Evolutionary conservation across 1,140 invertebrate species (phyloP), one percentile per base, ranked within the genome.

Genomic region (Leucophenga varia): DNA sequence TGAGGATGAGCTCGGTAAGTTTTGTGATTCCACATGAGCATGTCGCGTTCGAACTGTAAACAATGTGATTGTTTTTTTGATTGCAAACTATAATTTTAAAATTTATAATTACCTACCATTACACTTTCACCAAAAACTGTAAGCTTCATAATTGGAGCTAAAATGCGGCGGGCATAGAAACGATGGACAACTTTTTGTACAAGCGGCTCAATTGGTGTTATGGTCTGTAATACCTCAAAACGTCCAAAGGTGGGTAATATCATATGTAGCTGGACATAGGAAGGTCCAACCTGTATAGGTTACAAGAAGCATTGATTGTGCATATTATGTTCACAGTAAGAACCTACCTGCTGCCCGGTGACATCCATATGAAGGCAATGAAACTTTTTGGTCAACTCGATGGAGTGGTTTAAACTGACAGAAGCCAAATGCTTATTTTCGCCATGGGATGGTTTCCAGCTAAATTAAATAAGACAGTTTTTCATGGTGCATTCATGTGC

Each of bases 21-120:
- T 64, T 95, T 95, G 76, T 88, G 85, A 64, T 94, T 94, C 93
- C 93, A 96, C 4, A 95, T 84, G 46, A 81, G 80, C 1, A 95
- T 84, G 64, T 96, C 93, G 3, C 92, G 79, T 68, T 92, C 84
- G 61, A 95, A 85, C 89, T 91, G 73, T 49, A 78, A 78, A 55
- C 30, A 42, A 12, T 20, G 9, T 36, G 6, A 22, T 20, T 43
- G 2, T 20, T 14, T 10, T 16, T 22, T 37, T 21, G 9, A 35
- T 1, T 43, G 1, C 17, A 34, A 19, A 17, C 20, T 37, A 25
- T 28, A 2, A 19, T 21, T 20, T 30, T n/a, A n/a, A n/a, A n/a
- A 20, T 25, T 36, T 16, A 19, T 41, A 36, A 46, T 70, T 76
- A n/a, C n/a, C n/a, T 76, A 89, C 88, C 89, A 91, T 90, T 14